A percentile compares a stretch with the other conserved stretches of the same genome.
Conservation (phyloP, 1,140 invertebrate genomes). For the Himalopsyche phryganea region DNA sequence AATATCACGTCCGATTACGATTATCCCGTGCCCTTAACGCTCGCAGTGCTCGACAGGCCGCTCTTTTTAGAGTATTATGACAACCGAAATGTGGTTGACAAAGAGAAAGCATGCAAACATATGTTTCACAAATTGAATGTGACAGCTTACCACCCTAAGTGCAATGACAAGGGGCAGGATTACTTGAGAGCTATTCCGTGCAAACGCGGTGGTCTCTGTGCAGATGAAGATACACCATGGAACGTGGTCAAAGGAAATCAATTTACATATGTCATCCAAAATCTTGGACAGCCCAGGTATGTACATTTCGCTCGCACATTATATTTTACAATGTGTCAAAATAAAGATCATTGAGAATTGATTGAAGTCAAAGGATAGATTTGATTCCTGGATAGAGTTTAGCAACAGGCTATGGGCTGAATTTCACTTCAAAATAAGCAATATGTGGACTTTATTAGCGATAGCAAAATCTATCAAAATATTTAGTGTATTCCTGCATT, state of each 20-base stretch:
- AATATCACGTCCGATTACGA: conserved; percentile 79
- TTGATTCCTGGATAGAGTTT: too few relatives aligned
- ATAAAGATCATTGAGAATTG: too few relatives aligned
- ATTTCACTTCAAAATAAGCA: too few relatives aligned
- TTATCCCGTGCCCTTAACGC: conserved; percentile 67
- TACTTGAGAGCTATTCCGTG: conserved; percentile 88
- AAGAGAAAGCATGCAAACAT: conserved; percentile 66
- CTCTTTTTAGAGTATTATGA: conserved; percentile 88
- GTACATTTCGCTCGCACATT: too few relatives aligned
- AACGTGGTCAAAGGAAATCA: conserved; percentile 86
- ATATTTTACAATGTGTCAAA: too few relatives aligned
- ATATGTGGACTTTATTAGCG: too few relatives aligned
- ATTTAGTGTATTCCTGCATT: too few relatives aligned
- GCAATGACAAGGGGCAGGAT: conserved; percentile 79
- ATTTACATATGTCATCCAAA: conserved; percentile 90
- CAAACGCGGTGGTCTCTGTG: conserved; percentile 69
- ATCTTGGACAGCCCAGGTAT: conserved; percentile 85
- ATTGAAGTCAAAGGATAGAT: too few relatives aligned
- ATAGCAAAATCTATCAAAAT: too few relatives aligned
- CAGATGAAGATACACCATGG: conserved; percentile 79
- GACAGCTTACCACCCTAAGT: conserved; percentile 80
- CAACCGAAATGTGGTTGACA: conserved; percentile 62
- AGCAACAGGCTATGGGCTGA: too few relatives aligned
- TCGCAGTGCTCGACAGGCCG: conserved; percentile 81
- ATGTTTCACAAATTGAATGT: conserved; percentile 84